Evolutionary conservation across 2,113 vertebrate species (phyloP).

Genomic region (Cepphus grylle): DNA sequence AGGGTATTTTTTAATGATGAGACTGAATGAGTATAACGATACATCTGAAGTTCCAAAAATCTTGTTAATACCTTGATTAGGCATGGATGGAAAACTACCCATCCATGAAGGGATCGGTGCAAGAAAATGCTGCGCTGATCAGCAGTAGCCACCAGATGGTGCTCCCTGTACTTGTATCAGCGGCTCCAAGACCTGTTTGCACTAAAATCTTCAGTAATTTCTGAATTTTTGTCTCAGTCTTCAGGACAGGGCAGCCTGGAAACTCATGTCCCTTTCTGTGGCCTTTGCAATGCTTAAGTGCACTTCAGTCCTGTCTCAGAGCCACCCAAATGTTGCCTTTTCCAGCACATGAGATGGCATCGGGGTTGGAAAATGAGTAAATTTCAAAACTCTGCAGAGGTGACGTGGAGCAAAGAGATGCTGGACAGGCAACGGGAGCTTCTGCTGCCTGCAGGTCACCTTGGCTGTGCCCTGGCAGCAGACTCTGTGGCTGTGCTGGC

Average conservation of each 20-base stretch:
- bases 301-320: background rate
- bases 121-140: background rate
- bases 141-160: constrained; percentile 29
- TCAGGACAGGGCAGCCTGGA: background rate
- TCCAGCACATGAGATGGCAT: background rate
- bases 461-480: background rate
- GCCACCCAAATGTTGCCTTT: background rate
- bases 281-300: background rate
- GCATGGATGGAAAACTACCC: accelerated
- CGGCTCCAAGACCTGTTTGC: background rate
- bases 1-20: background rate
- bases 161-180: background rate
- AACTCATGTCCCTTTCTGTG: background rate
- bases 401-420: background rate
- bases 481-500: background rate
- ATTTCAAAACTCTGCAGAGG: background rate
- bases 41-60: background rate
- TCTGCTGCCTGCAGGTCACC: background rate
- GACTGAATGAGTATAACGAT: background rate
- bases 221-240: background rate
- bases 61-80: background rate
- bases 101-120: accelerated
- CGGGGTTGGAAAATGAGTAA: accelerated
- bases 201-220: background rate
- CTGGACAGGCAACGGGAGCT: background rate